phyloP scores from a whole-genome alignment of 2,888 invertebrate genomes.

The Iselma pallidipennis region DNA sequence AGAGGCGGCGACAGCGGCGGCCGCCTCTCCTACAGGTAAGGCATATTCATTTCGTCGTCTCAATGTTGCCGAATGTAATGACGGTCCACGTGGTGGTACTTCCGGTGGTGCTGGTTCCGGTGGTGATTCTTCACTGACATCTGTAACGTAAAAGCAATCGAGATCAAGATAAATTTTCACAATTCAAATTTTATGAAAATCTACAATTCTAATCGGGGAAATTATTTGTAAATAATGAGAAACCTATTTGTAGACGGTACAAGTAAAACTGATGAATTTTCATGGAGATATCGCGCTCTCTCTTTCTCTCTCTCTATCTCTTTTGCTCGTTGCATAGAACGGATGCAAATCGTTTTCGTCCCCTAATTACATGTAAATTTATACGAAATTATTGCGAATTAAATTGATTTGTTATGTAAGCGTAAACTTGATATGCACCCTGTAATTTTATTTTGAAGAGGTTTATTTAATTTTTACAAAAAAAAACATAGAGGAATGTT shows the following conservation, averaged over 20 bases:
- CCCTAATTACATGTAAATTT: conserved; percentile 45
- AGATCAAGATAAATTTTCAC: not conserved
- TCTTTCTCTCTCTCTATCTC: no score
- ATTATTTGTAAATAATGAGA: conserved; percentile 29
- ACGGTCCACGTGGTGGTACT: conserved; percentile 84
- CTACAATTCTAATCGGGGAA: conserved; percentile 22
- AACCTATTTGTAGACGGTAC: conserved; percentile 24
- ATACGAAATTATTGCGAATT: conserved; percentile 47
- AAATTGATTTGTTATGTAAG: conserved; percentile 32
- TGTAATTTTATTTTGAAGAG: not conserved
- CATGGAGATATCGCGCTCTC: conserved; percentile 37
- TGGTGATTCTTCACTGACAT: conserved; percentile 73
- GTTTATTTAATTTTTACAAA: not conserved
- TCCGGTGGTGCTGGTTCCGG: conserved; percentile 86
- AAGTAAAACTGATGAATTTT: conserved; percentile 43
- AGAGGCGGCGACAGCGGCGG: conserved; percentile 23
- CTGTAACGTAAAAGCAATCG: conserved; percentile 42
- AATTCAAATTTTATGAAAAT: conserved; percentile 5
- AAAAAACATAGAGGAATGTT: no score
- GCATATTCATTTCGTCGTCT: conserved; percentile 63
- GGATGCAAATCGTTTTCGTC: conserved; percentile 38
- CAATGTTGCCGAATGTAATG: conserved; percentile 65
- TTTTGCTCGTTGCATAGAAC: no score
- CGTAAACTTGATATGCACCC: conserved; percentile 11
- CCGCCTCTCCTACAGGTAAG: conserved; percentile 55